Percentiles rank a stretch among this genome's conserved stretches.
Evolutionary conservation across 2,797 vertebrate genomes (phyloP).

Genomic region (Channallabes apus): DNA sequence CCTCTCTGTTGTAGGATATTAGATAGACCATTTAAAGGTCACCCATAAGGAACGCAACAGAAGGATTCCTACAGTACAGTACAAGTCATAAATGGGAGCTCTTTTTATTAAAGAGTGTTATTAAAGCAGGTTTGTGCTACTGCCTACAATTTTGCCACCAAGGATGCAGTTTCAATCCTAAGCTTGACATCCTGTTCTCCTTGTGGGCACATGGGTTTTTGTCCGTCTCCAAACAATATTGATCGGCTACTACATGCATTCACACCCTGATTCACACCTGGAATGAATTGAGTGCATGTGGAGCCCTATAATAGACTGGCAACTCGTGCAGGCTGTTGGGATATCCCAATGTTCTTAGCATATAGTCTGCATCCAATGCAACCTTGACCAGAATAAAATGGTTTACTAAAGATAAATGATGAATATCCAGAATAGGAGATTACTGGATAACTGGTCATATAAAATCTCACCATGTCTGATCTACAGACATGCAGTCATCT

Average conservation of each 20-base stretch:
- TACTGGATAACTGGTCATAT: not conserved
- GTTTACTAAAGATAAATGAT: not conserved
- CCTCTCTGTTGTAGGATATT: not conserved
- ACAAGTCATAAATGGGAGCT: not conserved
- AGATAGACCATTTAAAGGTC: not conserved
- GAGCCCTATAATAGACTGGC: not conserved
- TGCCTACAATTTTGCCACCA: not conserved
- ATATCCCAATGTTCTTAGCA: not conserved
- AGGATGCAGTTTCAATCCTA: not conserved
- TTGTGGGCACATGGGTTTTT: not conserved
- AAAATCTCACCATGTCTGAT: not conserved
- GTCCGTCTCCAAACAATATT: not conserved
- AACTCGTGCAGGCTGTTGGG: not conserved
- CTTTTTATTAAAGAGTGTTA: not conserved
- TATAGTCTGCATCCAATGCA: not conserved
- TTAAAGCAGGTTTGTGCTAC: not conserved
- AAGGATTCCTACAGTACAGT: not conserved
- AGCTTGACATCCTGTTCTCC: not conserved
- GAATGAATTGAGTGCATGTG: not conserved
- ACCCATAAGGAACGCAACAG: not conserved
- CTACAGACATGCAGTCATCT: not conserved
- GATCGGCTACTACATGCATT: not conserved
- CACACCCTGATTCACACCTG: no score
- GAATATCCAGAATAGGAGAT: not conserved
- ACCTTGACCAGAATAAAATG: not conserved